These are phyloP conservation scores for Nephrotoma appendiculata DNA, from an alignment of 2,888 invertebrate species.

Conservation along the genomic window DNA sequence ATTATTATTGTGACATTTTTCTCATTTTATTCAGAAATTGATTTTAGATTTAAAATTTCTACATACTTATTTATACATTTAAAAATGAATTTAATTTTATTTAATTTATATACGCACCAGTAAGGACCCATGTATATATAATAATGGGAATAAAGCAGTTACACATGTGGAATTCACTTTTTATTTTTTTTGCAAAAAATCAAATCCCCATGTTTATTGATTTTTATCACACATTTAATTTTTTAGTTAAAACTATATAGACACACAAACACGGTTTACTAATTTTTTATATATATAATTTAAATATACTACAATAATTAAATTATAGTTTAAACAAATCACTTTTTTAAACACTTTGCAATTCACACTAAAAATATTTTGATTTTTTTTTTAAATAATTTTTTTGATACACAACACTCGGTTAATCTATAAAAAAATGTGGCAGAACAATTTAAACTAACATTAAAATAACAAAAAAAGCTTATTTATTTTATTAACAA, in stretches of 20 bases:
- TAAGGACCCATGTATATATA: background rate
- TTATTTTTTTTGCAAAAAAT: background rate
- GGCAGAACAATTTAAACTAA: background rate
- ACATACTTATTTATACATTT: background rate
- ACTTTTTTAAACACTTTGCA: background rate
- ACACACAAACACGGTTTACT: background rate
- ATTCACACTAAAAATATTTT: background rate
- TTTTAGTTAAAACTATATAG: background rate
- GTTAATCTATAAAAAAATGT: background rate
- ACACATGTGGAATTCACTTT: background rate
- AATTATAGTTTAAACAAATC: background rate
- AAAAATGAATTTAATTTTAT: background rate
- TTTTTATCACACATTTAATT: background rate
- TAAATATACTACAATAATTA: background rate
- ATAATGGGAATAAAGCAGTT: background rate
- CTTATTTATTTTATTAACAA: background rate
- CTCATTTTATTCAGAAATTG: background rate
- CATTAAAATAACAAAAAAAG: background rate
- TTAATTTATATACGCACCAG: background rate
- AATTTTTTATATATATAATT: background rate
- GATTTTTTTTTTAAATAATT: no score
- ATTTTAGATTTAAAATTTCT: background rate
- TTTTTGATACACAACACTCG: background rate
- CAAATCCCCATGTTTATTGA: background rate
- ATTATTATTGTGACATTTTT: no score